These are phyloP conservation scores for Dipodomys ordii DNA, from an alignment of 2,113 vertebrate species.

Conservation along the genomic window DNA sequence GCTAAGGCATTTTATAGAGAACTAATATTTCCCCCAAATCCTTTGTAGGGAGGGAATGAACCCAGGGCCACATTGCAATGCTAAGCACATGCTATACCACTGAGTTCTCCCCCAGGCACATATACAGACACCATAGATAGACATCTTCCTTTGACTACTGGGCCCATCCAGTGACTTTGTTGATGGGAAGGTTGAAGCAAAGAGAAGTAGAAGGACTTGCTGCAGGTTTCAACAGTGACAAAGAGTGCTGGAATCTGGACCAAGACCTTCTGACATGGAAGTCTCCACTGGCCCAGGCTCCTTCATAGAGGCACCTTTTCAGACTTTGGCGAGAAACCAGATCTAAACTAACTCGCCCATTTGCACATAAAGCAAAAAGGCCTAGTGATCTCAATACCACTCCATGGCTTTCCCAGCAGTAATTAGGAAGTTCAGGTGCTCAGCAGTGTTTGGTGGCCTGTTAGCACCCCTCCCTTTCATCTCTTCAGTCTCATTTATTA, in stretches of 20 bases:
- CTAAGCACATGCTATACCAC: too few species aligned
- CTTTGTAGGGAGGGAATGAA: background rate
- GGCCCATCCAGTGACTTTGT: background rate
- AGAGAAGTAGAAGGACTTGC: background rate
- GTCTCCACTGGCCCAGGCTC: background rate
- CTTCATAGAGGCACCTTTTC: background rate
- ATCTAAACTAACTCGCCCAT: background rate
- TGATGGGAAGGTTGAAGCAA: background rate
- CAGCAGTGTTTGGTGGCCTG: fast-evolving
- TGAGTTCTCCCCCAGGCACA: background rate
- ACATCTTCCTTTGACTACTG: background rate
- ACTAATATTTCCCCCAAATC: background rate
- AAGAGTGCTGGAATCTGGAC: background rate
- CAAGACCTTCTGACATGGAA: background rate
- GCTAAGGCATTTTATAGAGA: background rate
- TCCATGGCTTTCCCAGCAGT: too few species aligned
- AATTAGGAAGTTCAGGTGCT: background rate
- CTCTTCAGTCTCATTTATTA: background rate
- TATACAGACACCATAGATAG: fast-evolving
- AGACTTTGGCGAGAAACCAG: background rate
- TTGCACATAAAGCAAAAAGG: background rate
- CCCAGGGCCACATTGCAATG: background rate
- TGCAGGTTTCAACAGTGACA: background rate
- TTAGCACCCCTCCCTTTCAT: background rate
- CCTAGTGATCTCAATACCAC: background rate